Percentiles rank a stretch among this genome's conserved stretches.
These are phyloP conservation scores for Cantharis rustica DNA, from an alignment of 2,888 invertebrate species.

Conservation along the genomic window DNA sequence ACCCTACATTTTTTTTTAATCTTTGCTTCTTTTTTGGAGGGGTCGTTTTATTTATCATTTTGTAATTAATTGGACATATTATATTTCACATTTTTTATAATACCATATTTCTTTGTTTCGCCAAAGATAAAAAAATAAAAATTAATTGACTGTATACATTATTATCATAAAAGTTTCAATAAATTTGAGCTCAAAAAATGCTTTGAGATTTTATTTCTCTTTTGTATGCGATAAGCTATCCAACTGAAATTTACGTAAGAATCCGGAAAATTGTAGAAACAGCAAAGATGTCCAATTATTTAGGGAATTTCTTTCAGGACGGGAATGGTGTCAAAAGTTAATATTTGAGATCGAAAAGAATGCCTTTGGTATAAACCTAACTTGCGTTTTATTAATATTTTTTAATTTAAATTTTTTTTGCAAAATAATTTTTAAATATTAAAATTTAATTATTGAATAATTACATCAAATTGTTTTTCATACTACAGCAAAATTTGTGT, in stretches of 20 bases:
- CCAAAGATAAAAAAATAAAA: not conserved
- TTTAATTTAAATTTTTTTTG: not conserved
- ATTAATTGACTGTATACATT: not conserved
- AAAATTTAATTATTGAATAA: no score
- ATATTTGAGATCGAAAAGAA: not conserved
- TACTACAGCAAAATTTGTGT: no score
- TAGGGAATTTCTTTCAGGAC: not conserved
- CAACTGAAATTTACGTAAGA: not conserved
- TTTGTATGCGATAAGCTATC: not conserved
- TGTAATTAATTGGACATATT: no score
- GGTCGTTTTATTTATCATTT: no score
- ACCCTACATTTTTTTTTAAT: no score
- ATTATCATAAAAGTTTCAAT: not conserved
- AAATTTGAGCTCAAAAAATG: not conserved
- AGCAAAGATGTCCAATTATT: not conserved
- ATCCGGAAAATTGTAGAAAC: not conserved
- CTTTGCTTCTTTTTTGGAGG: no score
- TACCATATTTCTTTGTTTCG: not conserved
- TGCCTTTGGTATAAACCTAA: not conserved
- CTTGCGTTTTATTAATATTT: not conserved
- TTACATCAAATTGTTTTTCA: no score
- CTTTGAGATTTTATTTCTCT: not conserved
- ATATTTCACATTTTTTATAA: no score
- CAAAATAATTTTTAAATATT: not conserved
- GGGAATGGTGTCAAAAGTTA: not conserved